Evolutionary conservation across 2,888 invertebrate genomes (phyloP).

Genomic region (Cecidostiba fungosa): DNA sequence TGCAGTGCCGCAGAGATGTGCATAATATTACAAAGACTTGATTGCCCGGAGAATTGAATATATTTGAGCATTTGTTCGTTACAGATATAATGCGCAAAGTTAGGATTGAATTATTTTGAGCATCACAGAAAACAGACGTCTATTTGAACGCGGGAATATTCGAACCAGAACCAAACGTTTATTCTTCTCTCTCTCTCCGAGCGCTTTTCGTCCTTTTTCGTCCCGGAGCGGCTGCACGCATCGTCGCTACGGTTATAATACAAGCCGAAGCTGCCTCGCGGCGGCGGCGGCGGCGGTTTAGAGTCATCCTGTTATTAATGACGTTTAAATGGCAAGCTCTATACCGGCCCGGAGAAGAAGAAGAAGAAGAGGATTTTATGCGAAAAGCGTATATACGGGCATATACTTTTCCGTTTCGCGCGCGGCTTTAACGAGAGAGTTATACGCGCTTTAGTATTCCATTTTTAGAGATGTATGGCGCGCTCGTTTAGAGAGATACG

Average conservation of each 20-base stretch:
- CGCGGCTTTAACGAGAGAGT: constrained; percentile 59
- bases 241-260: constrained; percentile 43
- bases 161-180: not conserved
- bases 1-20: not conserved
- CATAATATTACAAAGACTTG: constrained; percentile 19
- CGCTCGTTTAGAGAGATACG: constrained; percentile 54
- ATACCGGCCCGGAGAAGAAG: constrained; percentile 2
- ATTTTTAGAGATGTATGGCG: constrained; percentile 53
- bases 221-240: constrained; percentile 10
- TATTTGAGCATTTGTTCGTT: no score
- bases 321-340: constrained; percentile 61
- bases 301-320: constrained; percentile 64
- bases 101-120: not conserved
- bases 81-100: no score
- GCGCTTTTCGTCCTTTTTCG: constrained; percentile 53
- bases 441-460: constrained; percentile 56
- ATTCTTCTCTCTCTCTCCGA: constrained; percentile 5
- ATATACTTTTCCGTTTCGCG: constrained; percentile 59
- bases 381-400: constrained; percentile 52
- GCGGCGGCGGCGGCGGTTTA: constrained; percentile 49
- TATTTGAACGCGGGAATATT: not conserved
- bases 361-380: constrained; percentile 59
- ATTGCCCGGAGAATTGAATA: constrained; percentile 22
- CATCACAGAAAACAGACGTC: not conserved
- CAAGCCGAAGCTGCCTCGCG: constrained; percentile 8